Percentiles rank a stretch among this genome's conserved stretches.
phyloP scores from a whole-genome alignment of 1,140 invertebrate species.

The Plectrocnemia conspersa region DNA sequence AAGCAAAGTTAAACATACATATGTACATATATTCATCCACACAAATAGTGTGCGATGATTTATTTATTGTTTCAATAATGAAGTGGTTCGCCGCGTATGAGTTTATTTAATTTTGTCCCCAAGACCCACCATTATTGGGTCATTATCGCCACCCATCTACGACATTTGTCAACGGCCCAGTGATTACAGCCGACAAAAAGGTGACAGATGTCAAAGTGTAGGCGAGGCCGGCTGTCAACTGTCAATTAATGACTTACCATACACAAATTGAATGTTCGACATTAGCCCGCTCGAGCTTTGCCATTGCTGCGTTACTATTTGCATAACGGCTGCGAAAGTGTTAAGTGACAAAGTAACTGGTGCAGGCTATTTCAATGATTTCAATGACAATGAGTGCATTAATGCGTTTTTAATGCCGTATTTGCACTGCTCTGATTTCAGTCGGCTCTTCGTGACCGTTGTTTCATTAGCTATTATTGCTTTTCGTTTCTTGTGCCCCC shows the following conservation, averaged over 20 bases:
- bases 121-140: background rate
- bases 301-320: conserved; percentile 2
- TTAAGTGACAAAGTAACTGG: too few species aligned
- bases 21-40: background rate
- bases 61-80: background rate
- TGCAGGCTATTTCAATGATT: too few species aligned
- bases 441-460: too few species aligned
- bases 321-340: conserved; percentile 12
- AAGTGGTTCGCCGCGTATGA: background rate
- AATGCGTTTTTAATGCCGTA: too few species aligned
- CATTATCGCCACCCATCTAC: background rate
- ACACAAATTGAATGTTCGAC: too few species aligned
- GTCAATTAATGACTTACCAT: conserved; percentile 18
- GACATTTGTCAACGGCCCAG: conserved; percentile 17
- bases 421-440: too few species aligned
- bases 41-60: background rate
- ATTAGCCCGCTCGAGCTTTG: background rate
- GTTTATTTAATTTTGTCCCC: too few species aligned
- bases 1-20: background rate
- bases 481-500: too few species aligned
- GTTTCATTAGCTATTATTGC: too few species aligned
- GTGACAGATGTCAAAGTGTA: conserved; percentile 20
- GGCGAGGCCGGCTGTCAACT: conserved; percentile 16
- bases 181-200: conserved; percentile 1
- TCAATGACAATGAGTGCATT: too few species aligned